Percentiles rank a stretch among this genome's conserved stretches.
Conservation (phyloP, 2,797 vertebrate genomes). For the Chiroxiphia lanceolata region DNA sequence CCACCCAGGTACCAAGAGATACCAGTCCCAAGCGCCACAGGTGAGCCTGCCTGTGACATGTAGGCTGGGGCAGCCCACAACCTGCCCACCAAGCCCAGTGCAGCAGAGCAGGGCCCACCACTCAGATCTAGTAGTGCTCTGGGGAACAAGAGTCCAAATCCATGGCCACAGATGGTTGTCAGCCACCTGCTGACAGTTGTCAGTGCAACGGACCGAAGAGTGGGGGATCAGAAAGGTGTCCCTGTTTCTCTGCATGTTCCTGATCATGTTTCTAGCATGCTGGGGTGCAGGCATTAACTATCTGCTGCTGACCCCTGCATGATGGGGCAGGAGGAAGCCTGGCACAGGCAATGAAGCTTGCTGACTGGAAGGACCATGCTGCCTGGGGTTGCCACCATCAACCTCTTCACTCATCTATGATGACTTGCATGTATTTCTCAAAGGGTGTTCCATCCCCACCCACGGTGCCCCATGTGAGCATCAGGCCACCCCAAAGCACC, state of each 20-base stretch:
- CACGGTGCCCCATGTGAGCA: rapidly evolving
- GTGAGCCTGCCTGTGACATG: neutral
- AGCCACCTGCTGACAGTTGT: too few relatives aligned
- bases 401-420: rapidly evolving
- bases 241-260: neutral
- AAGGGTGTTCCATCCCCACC: neutral
- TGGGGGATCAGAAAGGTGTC: neutral
- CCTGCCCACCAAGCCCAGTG: neutral
- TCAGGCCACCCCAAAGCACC: neutral
- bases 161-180: neutral
- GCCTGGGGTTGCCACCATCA: neutral
- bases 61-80: neutral
- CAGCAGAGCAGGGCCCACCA: neutral
- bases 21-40: neutral
- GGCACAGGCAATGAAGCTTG: neutral
- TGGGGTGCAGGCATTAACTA: neutral
- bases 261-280: rapidly evolving
- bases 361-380: neutral
- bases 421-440: rapidly evolving
- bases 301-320: neutral
- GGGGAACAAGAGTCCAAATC: neutral
- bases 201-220: rapidly evolving
- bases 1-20: neutral
- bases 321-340: neutral
- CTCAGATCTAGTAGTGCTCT: neutral